Evolutionary conservation across 2,888 invertebrate genomes (phyloP), one percentile per base, ranked within the genome.

Genomic region (Pharmacophagus antenor): DNA sequence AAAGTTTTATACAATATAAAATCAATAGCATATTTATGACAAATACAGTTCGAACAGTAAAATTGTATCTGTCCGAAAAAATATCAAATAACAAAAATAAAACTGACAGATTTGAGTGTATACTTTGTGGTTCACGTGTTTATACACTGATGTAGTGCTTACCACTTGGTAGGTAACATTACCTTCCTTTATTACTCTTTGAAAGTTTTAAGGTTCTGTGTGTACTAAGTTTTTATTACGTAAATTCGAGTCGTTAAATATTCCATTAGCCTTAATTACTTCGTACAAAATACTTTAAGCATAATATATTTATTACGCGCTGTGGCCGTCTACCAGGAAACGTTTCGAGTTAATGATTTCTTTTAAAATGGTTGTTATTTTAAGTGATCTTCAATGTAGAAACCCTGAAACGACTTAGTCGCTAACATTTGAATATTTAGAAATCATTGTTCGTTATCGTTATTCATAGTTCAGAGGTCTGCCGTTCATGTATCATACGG

Each of bases 201-300:
- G 46, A 60, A 60, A 60, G 46, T 56, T 55, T 60, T 60, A 56
- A 60, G 50, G 31, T 46, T 55, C 44, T 48, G 42, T 31, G 54
- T 54, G 44, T 60, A 51, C 31, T 51, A 55, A 56, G 60, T 60
- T 55, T 60, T 60, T 56, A 55, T 51, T 55, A 46, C 54, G 54
- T 50, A 59, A 54, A 59, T 54, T 54, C 31, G 22, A 18, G 27
- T 49, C 59, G 59, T 59, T 59, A 59, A 59, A 44, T 54, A 53
- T 54, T 49, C 54, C 54, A 59, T 59, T 59, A 59, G 22, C 49
- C 49, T 55, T 59, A 54, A 59, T 59, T 59, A 50, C 54, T 49
- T 54, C 50, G n/a, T 25, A 59, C 49, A 50, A 25, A 55, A 55
- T 17, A 46, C 51, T 55, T 23, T 44, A 55, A 59, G 17, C 8